A percentile compares a stretch with the other conserved stretches of the same genome.
These are phyloP conservation scores for Pseudomyrmex dendroicus DNA, from an alignment of 1,140 invertebrate species.

Conservation along the genomic window DNA sequence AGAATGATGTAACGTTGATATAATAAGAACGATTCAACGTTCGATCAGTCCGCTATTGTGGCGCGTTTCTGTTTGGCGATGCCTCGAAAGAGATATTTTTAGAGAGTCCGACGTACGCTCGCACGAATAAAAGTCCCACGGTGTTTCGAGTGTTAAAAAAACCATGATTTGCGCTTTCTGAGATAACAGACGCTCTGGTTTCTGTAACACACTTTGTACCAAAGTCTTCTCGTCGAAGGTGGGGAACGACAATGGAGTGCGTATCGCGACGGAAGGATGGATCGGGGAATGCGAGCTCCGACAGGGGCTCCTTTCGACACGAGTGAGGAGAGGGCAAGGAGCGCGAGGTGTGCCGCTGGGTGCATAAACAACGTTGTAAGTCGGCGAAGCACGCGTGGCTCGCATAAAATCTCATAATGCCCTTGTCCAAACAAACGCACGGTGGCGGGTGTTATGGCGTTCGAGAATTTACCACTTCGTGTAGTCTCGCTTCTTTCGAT, in stretches of 20 bases:
- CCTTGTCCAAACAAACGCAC: conserved; percentile 76
- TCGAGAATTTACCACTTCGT: conserved; percentile 71
- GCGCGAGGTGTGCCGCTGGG: conserved; percentile 62
- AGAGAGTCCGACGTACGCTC: not conserved
- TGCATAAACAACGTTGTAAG: conserved; percentile 72
- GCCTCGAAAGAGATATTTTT: conserved; percentile 3
- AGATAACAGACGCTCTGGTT: conserved; percentile 43
- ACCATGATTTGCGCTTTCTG: conserved; percentile 48
- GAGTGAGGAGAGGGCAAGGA: not conserved
- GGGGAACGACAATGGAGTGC: not conserved
- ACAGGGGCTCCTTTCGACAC: not conserved
- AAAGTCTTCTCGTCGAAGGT: not conserved
- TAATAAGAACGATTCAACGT: not conserved
- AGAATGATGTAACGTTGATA: not conserved
- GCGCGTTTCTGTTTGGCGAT: not conserved
- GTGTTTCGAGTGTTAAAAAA: conserved; percentile 46
- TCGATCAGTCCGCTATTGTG: conserved; percentile 16
- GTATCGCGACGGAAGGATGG: not conserved
- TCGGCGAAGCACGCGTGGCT: conserved; percentile 69
- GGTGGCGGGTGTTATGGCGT: conserved; percentile 71
- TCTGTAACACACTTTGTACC: conserved; percentile 1
- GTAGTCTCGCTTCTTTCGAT: too few relatives aligned
- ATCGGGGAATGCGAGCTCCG: not conserved
- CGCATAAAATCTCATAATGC: conserved; percentile 79
- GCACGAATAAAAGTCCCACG: conserved; percentile 20